These are phyloP conservation scores for Centropus bengalensis DNA, from an alignment of 2,113 vertebrate species.

Conservation along the genomic window DNA sequence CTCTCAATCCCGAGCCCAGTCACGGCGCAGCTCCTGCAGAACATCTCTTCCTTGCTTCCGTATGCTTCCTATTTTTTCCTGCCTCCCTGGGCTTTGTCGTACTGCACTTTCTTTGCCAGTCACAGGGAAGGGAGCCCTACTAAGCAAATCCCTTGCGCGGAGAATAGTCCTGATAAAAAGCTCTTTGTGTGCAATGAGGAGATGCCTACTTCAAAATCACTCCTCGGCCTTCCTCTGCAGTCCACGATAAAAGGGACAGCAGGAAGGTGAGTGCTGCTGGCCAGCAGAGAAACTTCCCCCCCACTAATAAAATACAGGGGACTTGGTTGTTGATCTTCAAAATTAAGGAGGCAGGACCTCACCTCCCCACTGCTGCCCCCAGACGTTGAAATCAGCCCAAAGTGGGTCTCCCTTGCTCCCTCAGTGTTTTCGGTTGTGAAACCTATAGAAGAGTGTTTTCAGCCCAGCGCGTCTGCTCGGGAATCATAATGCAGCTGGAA, in stretches of 20 bases:
- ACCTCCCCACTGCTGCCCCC: not conserved
- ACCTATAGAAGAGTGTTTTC: not conserved
- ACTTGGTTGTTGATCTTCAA: not conserved
- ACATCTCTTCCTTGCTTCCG: not conserved
- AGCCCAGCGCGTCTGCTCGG: accelerated
- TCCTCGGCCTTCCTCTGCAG: accelerated
- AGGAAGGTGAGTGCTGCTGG: not conserved
- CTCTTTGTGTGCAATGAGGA: not conserved
- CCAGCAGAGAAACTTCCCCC: not conserved
- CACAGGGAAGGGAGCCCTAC: not conserved
- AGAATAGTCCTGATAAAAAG: not conserved
- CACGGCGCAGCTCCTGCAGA: not conserved
- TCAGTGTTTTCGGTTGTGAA: not conserved
- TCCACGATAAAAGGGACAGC: not conserved
- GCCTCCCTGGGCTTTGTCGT: not conserved
- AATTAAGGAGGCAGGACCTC: not conserved
- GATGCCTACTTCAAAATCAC: not conserved
- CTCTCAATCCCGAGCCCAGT: not conserved
- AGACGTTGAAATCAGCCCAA: not conserved
- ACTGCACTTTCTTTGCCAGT: not conserved
- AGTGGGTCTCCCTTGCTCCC: not conserved
- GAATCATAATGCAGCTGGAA: not conserved
- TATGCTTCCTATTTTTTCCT: not conserved
- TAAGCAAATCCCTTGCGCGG: not conserved
- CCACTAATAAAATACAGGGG: not conserved